Percentiles rank a stretch among this genome's conserved stretches.
Conservation (phyloP, 2,797 vertebrate species). For the Lagorchestes hirsutus region DNA sequence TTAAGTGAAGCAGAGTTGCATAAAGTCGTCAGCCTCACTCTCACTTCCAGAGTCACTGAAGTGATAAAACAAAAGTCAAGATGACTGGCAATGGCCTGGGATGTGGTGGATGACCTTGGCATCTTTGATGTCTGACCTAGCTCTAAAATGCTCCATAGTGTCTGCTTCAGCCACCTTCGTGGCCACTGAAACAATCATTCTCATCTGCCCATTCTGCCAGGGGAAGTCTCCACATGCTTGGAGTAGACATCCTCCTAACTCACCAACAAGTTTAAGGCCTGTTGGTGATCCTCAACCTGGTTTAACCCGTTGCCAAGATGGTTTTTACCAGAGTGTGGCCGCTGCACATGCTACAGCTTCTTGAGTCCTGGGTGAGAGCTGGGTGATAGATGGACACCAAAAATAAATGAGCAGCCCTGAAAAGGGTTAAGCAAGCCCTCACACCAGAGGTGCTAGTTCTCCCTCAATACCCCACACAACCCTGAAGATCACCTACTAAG, state of each 20-base stretch:
- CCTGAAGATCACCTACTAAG: conserved; percentile 10
- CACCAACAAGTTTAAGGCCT: not conserved
- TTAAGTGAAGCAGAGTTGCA: not conserved
- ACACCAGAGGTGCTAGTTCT: too few species aligned
- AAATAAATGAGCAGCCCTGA: not conserved
- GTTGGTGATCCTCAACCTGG: not conserved
- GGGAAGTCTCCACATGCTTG: not conserved
- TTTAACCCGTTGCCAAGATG: not conserved
- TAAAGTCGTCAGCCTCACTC: not conserved
- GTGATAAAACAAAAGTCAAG: not conserved
- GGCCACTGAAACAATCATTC: not conserved
- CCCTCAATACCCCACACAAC: not conserved
- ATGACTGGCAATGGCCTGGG: not conserved
- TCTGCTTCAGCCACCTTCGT: not conserved
- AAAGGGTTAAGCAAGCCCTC: not conserved
- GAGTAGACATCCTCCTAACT: not conserved
- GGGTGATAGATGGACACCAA: not conserved
- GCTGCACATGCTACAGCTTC: not conserved
- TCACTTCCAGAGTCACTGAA: not conserved
- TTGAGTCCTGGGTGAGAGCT: not conserved
- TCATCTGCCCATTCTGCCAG: not conserved
- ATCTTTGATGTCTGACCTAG: not conserved
- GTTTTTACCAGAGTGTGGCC: not conserved
- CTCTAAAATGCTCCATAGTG: not conserved
- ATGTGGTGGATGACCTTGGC: not conserved